Percentiles rank a stretch among this genome's conserved stretches.
phyloP scores from a whole-genome alignment of 2,797 vertebrate genomes.

The Danionella dracula region DNA sequence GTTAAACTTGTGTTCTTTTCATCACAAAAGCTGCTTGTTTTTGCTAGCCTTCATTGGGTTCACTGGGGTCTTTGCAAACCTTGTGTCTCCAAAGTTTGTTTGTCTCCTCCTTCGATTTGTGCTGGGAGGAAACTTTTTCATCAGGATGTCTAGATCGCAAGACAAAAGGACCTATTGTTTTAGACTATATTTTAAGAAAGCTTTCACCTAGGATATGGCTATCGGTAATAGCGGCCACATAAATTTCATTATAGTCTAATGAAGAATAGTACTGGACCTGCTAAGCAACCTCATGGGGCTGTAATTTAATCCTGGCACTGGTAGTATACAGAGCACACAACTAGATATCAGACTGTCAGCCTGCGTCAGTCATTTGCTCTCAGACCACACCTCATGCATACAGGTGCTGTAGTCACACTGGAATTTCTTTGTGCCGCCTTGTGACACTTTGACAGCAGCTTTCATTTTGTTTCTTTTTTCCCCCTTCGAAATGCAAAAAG shows the following conservation, averaged over 20 bases:
- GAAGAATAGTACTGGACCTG: neutral
- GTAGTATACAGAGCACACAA: neutral
- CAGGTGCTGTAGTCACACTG: conserved; percentile 1
- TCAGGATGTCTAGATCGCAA: neutral
- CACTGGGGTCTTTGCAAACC: conserved; percentile 34
- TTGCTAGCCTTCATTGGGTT: neutral
- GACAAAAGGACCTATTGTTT: neutral
- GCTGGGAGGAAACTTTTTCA: conserved; percentile 11
- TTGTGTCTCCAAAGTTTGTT: conserved; percentile 13
- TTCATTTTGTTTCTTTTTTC: conserved; percentile 23
- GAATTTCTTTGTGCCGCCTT: conserved; percentile 1
- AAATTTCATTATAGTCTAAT: neutral
- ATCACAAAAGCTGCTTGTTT: neutral
- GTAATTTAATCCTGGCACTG: conserved; percentile 5
- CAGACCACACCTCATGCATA: conserved; percentile 15
- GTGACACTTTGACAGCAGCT: neutral
- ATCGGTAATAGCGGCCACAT: neutral
- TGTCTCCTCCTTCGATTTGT: conserved; percentile 19
- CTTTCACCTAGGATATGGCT: neutral
- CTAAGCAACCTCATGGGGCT: neutral
- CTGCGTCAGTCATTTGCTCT: neutral
- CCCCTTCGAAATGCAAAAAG: conserved; percentile 2
- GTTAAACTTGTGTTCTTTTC: neutral
- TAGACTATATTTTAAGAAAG: neutral
- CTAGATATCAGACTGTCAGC: neutral